Evolutionary conservation across 2,797 vertebrate species (phyloP), one percentile per base, ranked within the genome.

Genomic region (Apogon hyalosoma): DNA sequence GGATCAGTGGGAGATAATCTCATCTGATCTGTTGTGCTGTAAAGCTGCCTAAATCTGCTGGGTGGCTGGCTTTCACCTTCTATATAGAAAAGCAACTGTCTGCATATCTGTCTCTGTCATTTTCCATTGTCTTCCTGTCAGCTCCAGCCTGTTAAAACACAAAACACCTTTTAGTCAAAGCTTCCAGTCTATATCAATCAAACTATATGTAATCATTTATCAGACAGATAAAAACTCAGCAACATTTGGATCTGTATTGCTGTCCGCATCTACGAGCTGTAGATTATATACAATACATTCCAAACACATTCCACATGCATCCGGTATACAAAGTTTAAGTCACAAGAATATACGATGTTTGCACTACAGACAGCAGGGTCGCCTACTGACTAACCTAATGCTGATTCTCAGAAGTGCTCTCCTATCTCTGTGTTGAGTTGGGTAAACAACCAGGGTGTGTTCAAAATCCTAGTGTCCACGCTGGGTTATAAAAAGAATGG

Each of bases 1-100:
- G 78, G 87, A 90, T 92, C 85, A 90, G 70, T 58, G 9, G 63
- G 79, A 80, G 77, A 88, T 90, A 89, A 92, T 88, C 89, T 88
- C 74, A 78, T 88, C 75, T 86, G 84, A 88, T 89, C 81, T 87
- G 89, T 89, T 85, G 86, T 81, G 72, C 82, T 79, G 58, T 61
- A 87, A 90, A 91, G 85, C 89, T 87, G 82, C 70, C 76, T 76
- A 83, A 90, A 92, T 87, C 86, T 86, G 75, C 77, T 71, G 69
- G 63, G 77, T 69, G 63, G 45, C 53, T 80, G 69, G 69, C 81
- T 91, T 90, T 91, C 86, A 83, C 83, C 84, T 70, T 66, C 54
- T 60, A 40, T 46, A 40, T 48, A 48, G 65, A 63, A 46, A 76
- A 64, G 39, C 42, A 53, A n/a, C 69, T 15, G 64, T 66, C 60